phyloP scores from a whole-genome alignment of 2,888 invertebrate species.

The Colletes collaris region DNA sequence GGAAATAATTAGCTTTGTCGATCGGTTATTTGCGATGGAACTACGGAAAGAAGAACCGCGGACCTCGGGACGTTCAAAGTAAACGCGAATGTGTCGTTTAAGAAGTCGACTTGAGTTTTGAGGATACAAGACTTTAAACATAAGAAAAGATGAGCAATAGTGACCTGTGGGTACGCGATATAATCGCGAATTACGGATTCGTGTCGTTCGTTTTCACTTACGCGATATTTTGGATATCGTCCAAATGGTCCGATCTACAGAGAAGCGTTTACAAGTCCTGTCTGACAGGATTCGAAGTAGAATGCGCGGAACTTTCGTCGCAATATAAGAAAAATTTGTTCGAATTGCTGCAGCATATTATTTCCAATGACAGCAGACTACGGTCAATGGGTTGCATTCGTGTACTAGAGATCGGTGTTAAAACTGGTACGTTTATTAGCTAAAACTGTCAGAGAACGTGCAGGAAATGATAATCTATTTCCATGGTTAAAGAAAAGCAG shows the following conservation, averaged over 20 bases:
- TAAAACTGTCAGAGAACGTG: too few relatives aligned
- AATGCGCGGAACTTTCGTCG: slow-evolving; percentile 73
- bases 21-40: too few relatives aligned
- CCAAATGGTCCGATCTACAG: slow-evolving; percentile 70
- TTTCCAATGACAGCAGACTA: slow-evolving; percentile 73
- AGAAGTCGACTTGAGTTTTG: neutral
- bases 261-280: slow-evolving; percentile 70
- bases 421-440: slow-evolving; percentile 73
- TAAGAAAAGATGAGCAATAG: slow-evolving; percentile 67
- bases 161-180: slow-evolving; percentile 77
- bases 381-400: slow-evolving; percentile 72
- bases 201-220: slow-evolving; percentile 50
- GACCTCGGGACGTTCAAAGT: too few relatives aligned
- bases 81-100: neutral
- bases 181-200: slow-evolving; percentile 71
- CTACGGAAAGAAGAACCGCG: too few relatives aligned
- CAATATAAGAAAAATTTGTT: slow-evolving; percentile 73
- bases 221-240: slow-evolving; percentile 59
- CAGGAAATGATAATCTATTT: too few relatives aligned
- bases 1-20: too few relatives aligned
- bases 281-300: slow-evolving; percentile 76
- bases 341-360: slow-evolving; percentile 60
- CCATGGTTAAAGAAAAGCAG: too few relatives aligned
- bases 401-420: slow-evolving; percentile 79
- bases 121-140: too few relatives aligned